Evolutionary conservation across 2,113 vertebrate species (phyloP).

Genomic region (Archilochus colubris): DNA sequence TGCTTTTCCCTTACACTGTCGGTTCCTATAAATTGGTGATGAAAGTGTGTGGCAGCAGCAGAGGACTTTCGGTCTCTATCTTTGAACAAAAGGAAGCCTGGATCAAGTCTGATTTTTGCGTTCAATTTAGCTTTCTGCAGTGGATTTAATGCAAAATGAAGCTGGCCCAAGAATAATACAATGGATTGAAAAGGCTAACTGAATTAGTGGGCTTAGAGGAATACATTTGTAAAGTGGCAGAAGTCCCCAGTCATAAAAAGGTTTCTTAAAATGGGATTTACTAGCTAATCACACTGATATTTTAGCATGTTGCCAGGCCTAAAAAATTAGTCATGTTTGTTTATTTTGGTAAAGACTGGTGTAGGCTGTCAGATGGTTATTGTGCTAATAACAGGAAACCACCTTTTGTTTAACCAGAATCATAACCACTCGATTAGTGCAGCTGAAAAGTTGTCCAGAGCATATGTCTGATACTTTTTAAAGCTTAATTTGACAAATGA

Average conservation of each 20-base stretch:
- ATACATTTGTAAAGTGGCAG: slow-evolving; percentile 91
- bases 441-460: slow-evolving; percentile 4
- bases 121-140: slow-evolving; percentile 86
- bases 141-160: slow-evolving; percentile 88
- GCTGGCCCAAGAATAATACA: slow-evolving; percentile 86
- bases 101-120: slow-evolving; percentile 83
- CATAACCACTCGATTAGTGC: background rate
- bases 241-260: slow-evolving; percentile 87
- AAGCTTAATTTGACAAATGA: slow-evolving; percentile 2
- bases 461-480: slow-evolving; percentile 14
- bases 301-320: slow-evolving; percentile 82
- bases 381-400: slow-evolving; percentile 53
- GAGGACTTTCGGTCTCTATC: slow-evolving; percentile 84
- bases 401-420: slow-evolving; percentile 57
- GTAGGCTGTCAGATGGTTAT: slow-evolving; percentile 70
- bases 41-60: slow-evolving; percentile 85
- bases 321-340: slow-evolving; percentile 82
- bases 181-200: slow-evolving; percentile 90
- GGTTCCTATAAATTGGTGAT: slow-evolving; percentile 87
- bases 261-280: slow-evolving; percentile 88
- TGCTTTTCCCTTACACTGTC: slow-evolving; percentile 83
- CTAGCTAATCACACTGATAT: slow-evolving; percentile 83
- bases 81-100: slow-evolving; percentile 86
- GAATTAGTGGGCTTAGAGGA: slow-evolving; percentile 88
- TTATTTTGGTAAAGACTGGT: slow-evolving; percentile 79